A percentile compares a stretch with the other conserved stretches of the same genome.
These are phyloP conservation scores for Panthera leo DNA, from an alignment of 2,113 vertebrate genomes.

Conservation along the genomic window DNA sequence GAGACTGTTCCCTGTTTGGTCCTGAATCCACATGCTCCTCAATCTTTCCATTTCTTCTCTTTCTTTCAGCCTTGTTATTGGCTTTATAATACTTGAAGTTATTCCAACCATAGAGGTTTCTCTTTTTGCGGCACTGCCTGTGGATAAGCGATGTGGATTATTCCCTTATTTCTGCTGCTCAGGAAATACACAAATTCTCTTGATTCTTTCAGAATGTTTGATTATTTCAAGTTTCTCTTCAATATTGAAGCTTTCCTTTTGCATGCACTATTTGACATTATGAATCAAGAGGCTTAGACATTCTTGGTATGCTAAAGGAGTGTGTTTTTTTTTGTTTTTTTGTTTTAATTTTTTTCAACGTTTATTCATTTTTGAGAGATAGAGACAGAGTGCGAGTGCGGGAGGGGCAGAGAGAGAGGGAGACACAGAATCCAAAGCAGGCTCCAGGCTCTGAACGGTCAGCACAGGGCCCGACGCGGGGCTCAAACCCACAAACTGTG, in stretches of 20 bases:
- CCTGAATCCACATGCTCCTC: not conserved
- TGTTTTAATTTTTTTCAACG: no score
- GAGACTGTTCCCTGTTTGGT: not conserved
- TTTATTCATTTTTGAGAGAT: no score
- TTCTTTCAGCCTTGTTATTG: not conserved
- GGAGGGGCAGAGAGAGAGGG: no score
- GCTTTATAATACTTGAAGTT: not conserved
- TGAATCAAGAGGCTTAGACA: not conserved
- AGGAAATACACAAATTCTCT: not conserved
- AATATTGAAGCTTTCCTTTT: not conserved
- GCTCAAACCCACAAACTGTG: no score
- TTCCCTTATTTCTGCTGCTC: not conserved
- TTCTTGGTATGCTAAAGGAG: not conserved
- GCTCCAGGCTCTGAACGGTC: no score
- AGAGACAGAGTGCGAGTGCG: no score
- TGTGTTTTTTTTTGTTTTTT: not conserved
- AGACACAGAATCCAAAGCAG: no score
- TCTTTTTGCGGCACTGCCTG: not conserved
- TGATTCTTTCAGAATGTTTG: not conserved
- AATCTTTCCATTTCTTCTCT: not conserved
- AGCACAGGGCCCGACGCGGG: no score
- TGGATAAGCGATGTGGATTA: not conserved
- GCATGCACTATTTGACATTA: not conserved
- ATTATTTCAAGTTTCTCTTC: slow-evolving; percentile 28
- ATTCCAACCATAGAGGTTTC: not conserved